Base-by-base conservation (phyloP, 2,113 vertebrate species). In the Ginglymostoma cirratum region DNA sequence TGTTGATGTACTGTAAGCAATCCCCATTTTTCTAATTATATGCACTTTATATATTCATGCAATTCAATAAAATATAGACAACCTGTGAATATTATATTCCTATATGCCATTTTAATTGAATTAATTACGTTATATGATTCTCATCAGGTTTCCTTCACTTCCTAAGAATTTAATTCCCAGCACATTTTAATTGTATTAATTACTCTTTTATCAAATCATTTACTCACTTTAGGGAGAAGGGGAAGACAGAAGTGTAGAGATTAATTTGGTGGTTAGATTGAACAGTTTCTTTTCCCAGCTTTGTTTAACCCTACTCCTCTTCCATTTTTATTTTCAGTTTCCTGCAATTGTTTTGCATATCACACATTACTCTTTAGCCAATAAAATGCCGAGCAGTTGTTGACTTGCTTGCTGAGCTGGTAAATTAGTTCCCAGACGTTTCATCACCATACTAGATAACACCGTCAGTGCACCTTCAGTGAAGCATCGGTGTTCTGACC, bases 61-160 rank as follows among this genome's bases (percentile, higher is more conserved):
- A 70, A 45, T 69, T 94, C 27, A 94, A 45, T 72, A 42, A 94
- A 94, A 72, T 94, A 94, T 94, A 70, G 67, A 7, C 23, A 94
- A 45, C 66, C 21, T 94, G 66, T 67, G 42, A 69, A 70, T 69
- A 70, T 94, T 94, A 94, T 48, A 70, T 94, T 94, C 23, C 19
- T 70, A 10, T 45, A 17, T 94, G 38, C n/a, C 94, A 72, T 95
- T 95, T 65, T 95, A 48, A 95, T 70, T 95, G 67, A 52, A 34
- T 95, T 95, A 30, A 52, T 95, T 72, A 72, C 45, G 14, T 38
- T 42, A 72, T 30, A 69, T 34, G 3, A 95, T 72, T 95, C n/a
- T 24, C 23, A 52, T 72, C 94, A 95, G 67, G 48, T 95, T 95
- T 3, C 42, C 30, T 95, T 95, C 69, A 34, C 27, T 72, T 95